These are phyloP conservation scores for Chrysina gloriosa DNA, from an alignment of 2,888 invertebrate species.

Conservation along the genomic window DNA sequence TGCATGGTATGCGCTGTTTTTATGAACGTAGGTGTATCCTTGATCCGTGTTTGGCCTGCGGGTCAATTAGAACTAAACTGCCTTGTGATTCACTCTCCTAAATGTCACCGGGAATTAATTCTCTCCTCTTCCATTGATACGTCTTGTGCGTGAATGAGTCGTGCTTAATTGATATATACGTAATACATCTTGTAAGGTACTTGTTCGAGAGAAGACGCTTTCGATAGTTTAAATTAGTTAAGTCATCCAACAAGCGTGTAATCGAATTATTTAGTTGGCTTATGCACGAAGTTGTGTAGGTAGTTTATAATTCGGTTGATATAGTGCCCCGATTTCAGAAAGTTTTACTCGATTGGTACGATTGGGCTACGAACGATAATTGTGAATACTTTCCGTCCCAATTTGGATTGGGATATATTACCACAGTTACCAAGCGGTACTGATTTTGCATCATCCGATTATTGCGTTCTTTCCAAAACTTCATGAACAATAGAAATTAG, in stretches of 20 bases:
- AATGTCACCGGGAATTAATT: slow-evolving; percentile 26
- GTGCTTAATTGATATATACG: slow-evolving; percentile 4
- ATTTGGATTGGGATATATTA: too few relatives aligned
- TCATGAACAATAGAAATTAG: too few relatives aligned
- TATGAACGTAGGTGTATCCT: slow-evolving; percentile 61
- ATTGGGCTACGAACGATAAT: too few relatives aligned
- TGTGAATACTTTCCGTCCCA: too few relatives aligned
- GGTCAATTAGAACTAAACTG: slow-evolving; percentile 63
- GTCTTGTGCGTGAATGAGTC: slow-evolving; percentile 15
- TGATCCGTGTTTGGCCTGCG: slow-evolving; percentile 64
- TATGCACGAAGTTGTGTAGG: too few relatives aligned
- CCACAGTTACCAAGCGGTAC: too few relatives aligned
- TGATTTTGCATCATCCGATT: too few relatives aligned
- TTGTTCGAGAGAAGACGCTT: background rate
- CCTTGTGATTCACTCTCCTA: slow-evolving; percentile 41
- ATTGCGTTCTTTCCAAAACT: too few relatives aligned
- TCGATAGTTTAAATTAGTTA: slow-evolving; percentile 8
- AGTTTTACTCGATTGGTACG: too few relatives aligned
- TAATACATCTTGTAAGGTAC: background rate
- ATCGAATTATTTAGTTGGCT: slow-evolving; percentile 11
- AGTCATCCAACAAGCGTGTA: slow-evolving; percentile 3
- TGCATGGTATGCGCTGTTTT: slow-evolving; percentile 43
- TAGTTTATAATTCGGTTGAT: too few relatives aligned
- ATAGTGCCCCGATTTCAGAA: too few relatives aligned
- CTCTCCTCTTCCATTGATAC: slow-evolving; percentile 23